Percentiles rank a stretch among this genome's conserved stretches.
phyloP scores from a whole-genome alignment of 2,888 invertebrate genomes.

The Cataglyphis rosenhaueri region DNA sequence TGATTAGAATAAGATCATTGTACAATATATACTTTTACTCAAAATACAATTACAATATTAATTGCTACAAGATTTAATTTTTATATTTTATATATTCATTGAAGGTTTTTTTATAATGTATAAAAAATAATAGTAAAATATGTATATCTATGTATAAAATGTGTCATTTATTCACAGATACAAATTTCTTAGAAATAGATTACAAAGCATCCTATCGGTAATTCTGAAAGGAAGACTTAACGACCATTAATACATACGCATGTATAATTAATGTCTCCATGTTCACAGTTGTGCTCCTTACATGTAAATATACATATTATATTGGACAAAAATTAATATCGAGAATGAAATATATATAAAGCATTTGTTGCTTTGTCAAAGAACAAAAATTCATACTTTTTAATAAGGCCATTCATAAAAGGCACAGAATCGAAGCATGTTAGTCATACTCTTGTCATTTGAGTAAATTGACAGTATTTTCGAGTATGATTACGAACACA shows the following conservation, averaged over 20 bases:
- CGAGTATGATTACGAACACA: constrained; percentile 71
- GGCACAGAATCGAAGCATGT: constrained; percentile 52
- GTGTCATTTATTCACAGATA: constrained; percentile 63
- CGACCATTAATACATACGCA: not conserved
- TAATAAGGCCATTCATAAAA: constrained; percentile 45
- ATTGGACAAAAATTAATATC: constrained; percentile 33
- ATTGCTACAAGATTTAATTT: not conserved
- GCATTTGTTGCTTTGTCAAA: constrained; percentile 46
- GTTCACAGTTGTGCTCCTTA: constrained; percentile 1
- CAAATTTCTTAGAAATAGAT: constrained; percentile 67
- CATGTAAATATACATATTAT: constrained; percentile 29
- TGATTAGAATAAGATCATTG: not conserved
- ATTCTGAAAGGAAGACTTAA: constrained; percentile 37
- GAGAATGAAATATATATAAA: constrained; percentile 44
- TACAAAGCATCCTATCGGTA: constrained; percentile 69
- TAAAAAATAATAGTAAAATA: not conserved
- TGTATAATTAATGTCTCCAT: not conserved
- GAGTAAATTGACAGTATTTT: constrained; percentile 44
- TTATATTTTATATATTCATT: not conserved
- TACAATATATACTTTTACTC: not conserved
- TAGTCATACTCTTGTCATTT: constrained; percentile 40
- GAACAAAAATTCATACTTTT: constrained; percentile 54
- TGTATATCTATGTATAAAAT: constrained; percentile 46
- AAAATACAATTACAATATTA: not conserved
- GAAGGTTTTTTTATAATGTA: not conserved